Base-by-base conservation (phyloP, 2,113 vertebrate genomes). In the Sander lucioperca region DNA sequence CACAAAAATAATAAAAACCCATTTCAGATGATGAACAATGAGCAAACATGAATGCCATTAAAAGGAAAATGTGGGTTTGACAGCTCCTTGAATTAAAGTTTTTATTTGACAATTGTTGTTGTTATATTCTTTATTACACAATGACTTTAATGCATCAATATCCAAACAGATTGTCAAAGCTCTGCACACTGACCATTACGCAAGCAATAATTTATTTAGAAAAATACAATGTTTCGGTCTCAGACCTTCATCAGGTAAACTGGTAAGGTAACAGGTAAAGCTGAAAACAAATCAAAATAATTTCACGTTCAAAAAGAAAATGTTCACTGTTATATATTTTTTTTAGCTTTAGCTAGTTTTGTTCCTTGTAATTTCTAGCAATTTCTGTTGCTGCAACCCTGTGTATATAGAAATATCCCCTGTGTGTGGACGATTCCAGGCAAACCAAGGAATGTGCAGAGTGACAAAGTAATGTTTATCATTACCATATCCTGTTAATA, bases 21-120 rank as follows among this genome's bases (percentile, higher is more conserved):
- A 18, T 66, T 68, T 61, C 62, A 79, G 27, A 80, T 70, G 66
- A 76, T 57, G 79, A 83, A 82, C 57, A 58, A 30, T 25, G 48
- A 58, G 30, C 19, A 71, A 74, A 50, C 21, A 51, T 5, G 15
- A 59, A 74, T 33, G 56, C 45, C 27, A 61, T 61, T 57, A 54
- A 51, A 51, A 64, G 47, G 48, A 74, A 69, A 80, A 61, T 72
- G 48, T 65, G 47, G 30, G 43, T 82, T 73, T 84, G 58, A 70
- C 75, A 77, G 59, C 19, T 77, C 58, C 8, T 16, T 77, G 61
- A 77, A 50, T 58, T 62, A 25, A 74, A 79, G 33, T 43, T 64
- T 71, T 50, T 61, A 15, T 62, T 84, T 53, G 39, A 77, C 36
- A 66, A 16, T 67, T 51, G 27, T 25, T 84, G 21, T 1, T 25